Conservation (phyloP, 2,113 vertebrate genomes). For the Pao palembangensis region DNA sequence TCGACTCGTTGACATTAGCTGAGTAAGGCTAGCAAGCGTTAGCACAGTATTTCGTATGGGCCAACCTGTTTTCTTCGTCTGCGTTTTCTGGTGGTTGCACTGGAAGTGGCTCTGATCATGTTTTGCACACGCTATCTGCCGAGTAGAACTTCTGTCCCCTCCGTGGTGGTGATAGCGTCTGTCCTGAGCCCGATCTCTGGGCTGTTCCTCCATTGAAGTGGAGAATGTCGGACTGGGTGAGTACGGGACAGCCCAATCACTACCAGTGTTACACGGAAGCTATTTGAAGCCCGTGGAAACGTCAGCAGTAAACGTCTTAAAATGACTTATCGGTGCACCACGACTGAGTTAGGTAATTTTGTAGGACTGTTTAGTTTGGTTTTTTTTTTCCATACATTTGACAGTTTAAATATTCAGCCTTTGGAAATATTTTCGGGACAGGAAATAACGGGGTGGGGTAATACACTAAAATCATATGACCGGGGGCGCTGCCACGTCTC, state of each 20-base stretch:
- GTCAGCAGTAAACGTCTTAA: constrained; percentile 71
- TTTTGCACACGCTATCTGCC: constrained; percentile 58
- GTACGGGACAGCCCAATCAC: constrained; percentile 65
- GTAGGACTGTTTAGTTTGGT: not conserved
- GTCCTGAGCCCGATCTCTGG: constrained; percentile 72
- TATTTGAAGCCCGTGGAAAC: constrained; percentile 68
- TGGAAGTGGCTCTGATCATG: constrained; percentile 74
- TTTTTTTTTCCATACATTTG: not conserved
- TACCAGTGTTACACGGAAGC: constrained; percentile 69
- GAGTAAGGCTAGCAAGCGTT: constrained; percentile 58
- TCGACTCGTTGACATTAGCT: constrained; percentile 67
- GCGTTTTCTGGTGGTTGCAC: constrained; percentile 75
- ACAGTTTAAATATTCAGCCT: not conserved
- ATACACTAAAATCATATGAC: constrained; percentile 62
- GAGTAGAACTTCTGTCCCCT: constrained; percentile 54
- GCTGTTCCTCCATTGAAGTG: constrained; percentile 76
- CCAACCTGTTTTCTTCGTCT: constrained; percentile 78
- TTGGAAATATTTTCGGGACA: constrained; percentile 5
- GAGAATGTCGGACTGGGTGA: constrained; percentile 55
- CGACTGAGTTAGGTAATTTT: constrained; percentile 5
- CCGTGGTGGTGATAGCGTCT: constrained; percentile 59
- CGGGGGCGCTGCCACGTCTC: constrained; percentile 71
- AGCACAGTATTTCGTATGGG: constrained; percentile 62
- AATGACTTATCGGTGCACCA: constrained; percentile 62
- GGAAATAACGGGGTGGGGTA: constrained; percentile 61